Percentiles rank a stretch among this genome's conserved stretches.
These are phyloP conservation scores for Oscheius onirici DNA, from an alignment of 2,888 invertebrate genomes.

Conservation along the genomic window DNA sequence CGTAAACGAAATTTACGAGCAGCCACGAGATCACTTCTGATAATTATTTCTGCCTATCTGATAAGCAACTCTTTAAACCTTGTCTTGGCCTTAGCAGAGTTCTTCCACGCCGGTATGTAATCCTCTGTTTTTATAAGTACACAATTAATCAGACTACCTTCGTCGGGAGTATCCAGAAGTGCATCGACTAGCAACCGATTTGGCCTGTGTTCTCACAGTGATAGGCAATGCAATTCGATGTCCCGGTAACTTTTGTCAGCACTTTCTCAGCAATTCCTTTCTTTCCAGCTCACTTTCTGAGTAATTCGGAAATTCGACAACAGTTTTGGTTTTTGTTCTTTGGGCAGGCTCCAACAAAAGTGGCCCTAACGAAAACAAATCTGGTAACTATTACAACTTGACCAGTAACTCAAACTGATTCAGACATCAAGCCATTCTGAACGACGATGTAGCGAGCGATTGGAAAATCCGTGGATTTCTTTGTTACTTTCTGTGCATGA, in stretches of 20 bases:
- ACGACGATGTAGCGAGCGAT: conserved; percentile 35
- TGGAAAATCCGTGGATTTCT: conserved; percentile 55
- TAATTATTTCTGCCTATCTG: conserved; percentile 68
- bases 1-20: conserved; percentile 55
- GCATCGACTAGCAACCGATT: conserved; percentile 62
- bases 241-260: too few relatives aligned
- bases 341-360: conserved; percentile 17
- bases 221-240: conserved; percentile 69
- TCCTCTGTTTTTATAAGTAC: background rate
- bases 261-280: too few relatives aligned
- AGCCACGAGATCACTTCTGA: conserved; percentile 65
- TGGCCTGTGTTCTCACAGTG: conserved; percentile 63
- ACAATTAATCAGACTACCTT: conserved; percentile 46
- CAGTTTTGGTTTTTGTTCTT: conserved; percentile 59
- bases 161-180: conserved; percentile 57
- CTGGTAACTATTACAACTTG: too few relatives aligned
- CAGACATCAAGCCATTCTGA: conserved; percentile 5
- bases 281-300: conserved; percentile 66
- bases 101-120: conserved; percentile 60
- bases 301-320: conserved; percentile 67
- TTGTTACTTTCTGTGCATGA: conserved; percentile 35
- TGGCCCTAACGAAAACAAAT: background rate
- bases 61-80: conserved; percentile 66
- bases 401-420: background rate
- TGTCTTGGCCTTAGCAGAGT: conserved; percentile 64